Conservation (phyloP, 1,140 invertebrate genomes). For the Hyposmocoma kahamanoa region DNA sequence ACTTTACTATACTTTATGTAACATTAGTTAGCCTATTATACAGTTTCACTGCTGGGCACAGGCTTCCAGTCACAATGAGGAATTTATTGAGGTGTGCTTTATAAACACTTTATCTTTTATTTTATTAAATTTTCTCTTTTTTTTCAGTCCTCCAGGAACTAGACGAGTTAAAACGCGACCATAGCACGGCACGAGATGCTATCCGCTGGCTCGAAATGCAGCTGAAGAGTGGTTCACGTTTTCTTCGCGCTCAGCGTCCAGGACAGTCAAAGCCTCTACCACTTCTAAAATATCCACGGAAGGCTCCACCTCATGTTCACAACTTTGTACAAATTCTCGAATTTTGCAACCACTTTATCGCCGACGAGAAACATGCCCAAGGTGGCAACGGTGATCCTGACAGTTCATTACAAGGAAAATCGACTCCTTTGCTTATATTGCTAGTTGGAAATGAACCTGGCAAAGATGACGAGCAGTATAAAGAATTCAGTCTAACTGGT, state of each 20-base stretch:
- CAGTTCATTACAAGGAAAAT: constrained; percentile 36
- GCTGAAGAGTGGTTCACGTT: constrained; percentile 88
- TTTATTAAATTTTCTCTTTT: constrained; percentile 19
- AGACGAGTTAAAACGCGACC: constrained; percentile 88
- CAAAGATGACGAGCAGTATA: constrained; percentile 49
- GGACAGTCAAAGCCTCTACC: constrained; percentile 84
- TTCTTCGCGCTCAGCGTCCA: constrained; percentile 85
- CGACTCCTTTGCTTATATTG: constrained; percentile 44
- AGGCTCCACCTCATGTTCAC: constrained; percentile 58
- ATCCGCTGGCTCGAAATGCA: constrained; percentile 94
- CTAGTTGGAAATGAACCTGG: constrained; percentile 52
- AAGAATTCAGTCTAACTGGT: constrained; percentile 59
- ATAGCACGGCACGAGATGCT: constrained; percentile 85
- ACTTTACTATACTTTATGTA: too few relatives aligned
- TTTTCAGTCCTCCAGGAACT: constrained; percentile 88
- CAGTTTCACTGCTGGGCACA: too few relatives aligned
- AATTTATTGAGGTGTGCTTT: too few relatives aligned
- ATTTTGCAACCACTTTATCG: constrained; percentile 66
- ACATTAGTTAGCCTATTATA: too few relatives aligned
- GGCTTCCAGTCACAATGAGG: too few relatives aligned
- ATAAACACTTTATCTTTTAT: too few relatives aligned
- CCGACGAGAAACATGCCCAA: constrained; percentile 45
- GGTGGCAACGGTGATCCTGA: constrained; percentile 55
- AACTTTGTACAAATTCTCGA: constrained; percentile 69
- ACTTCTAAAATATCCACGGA: constrained; percentile 82